Evolutionary conservation across 1,140 invertebrate species (phyloP).

Genomic region (Tetramorium parvispinum): DNA sequence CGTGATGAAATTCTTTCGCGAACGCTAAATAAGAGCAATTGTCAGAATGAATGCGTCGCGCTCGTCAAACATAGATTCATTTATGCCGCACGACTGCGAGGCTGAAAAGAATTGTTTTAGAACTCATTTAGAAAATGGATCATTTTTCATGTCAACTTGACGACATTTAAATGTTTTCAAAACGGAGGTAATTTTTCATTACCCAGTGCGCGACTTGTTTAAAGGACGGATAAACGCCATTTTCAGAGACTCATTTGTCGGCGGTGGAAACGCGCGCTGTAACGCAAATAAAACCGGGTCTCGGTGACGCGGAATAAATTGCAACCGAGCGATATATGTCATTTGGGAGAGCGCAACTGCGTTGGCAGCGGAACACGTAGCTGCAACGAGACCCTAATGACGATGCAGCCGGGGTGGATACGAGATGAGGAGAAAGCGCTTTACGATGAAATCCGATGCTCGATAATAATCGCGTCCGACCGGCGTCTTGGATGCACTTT

Average conservation of each 20-base stretch:
- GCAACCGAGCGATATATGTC: slow-evolving; percentile 25
- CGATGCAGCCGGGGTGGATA: neutral
- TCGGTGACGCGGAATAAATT: slow-evolving; percentile 31
- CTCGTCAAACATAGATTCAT: neutral
- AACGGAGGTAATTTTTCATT: neutral
- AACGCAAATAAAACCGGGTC: slow-evolving; percentile 22
- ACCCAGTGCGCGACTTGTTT: neutral
- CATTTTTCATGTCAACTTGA: neutral
- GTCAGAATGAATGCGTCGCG: neutral
- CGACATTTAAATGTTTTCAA: neutral
- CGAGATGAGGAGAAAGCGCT: slow-evolving; percentile 36
- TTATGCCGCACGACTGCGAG: neutral
- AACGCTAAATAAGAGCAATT: slow-evolving; percentile 24
- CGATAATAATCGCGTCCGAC: slow-evolving; percentile 37
- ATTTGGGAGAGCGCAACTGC: slow-evolving; percentile 1
- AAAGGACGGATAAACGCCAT: neutral
- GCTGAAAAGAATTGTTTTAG: neutral
- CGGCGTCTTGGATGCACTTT: neutral
- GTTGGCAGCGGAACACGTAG: neutral
- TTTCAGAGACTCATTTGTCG: slow-evolving; percentile 22
- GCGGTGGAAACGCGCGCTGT: neutral
- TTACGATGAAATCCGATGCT: slow-evolving; percentile 44
- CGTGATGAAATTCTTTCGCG: slow-evolving; percentile 8
- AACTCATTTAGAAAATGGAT: neutral
- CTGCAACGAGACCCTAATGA: slow-evolving; percentile 31